Percentiles rank a stretch among this genome's conserved stretches.
These are phyloP conservation scores for Megaceryle maxima DNA, from an alignment of 2,113 vertebrate genomes.

Conservation along the genomic window DNA sequence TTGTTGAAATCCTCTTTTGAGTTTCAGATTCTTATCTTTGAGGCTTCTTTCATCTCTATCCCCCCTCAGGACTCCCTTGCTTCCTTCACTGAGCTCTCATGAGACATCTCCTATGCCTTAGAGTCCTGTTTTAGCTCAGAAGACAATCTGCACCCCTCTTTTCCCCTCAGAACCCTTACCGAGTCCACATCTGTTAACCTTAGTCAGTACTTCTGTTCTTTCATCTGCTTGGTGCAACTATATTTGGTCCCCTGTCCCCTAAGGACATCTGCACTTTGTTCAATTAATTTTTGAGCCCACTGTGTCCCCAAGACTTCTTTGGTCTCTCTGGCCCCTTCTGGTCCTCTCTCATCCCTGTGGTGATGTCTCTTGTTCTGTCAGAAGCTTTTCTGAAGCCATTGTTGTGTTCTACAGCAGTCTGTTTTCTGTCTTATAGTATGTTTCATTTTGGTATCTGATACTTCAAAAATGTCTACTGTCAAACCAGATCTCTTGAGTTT, in stretches of 20 bases:
- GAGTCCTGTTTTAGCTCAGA: background rate
- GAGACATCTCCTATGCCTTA: background rate
- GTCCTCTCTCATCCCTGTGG: background rate
- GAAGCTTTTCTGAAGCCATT: background rate
- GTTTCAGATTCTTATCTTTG: background rate
- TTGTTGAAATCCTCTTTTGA: background rate
- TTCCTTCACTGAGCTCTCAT: accelerated
- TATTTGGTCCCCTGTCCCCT: too few species aligned
- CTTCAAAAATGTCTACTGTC: too few species aligned
- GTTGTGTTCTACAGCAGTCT: background rate
- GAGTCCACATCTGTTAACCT: background rate
- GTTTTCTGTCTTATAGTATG: background rate
- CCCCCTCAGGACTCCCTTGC: background rate
- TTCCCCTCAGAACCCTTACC: background rate
- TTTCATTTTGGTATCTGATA: background rate
- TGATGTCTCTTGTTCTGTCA: background rate
- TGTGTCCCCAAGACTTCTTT: background rate
- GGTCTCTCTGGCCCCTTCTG: background rate
- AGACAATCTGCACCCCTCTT: background rate
- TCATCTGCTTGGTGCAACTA: accelerated
- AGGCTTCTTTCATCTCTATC: background rate
- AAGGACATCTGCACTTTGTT: background rate
- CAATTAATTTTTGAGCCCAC: background rate
- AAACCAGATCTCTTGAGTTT: background rate
- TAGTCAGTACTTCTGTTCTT: background rate